phyloP scores from a whole-genome alignment of 2,888 invertebrate species.

The Rugalucina vietnamica region DNA sequence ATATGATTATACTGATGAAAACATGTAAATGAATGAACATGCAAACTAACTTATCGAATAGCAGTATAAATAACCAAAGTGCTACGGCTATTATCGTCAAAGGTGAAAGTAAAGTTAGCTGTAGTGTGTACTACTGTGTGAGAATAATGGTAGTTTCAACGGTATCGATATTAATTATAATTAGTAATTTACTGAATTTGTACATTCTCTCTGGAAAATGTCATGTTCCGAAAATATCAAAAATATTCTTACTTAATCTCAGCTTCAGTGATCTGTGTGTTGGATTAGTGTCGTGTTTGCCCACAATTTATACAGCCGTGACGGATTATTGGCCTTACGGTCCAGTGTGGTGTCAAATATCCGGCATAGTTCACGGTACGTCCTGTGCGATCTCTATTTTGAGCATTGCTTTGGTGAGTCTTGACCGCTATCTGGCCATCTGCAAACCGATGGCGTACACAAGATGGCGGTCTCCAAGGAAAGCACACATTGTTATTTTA shows the following conservation, averaged over 20 bases:
- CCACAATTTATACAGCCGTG: slow-evolving; percentile 52
- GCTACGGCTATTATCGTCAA: no score
- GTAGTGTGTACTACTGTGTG: no score
- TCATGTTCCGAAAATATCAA: slow-evolving; percentile 57
- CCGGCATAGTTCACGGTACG: slow-evolving; percentile 62
- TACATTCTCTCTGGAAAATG: slow-evolving; percentile 46
- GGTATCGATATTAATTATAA: not conserved
- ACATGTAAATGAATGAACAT: no score
- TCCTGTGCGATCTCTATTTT: slow-evolving; percentile 67
- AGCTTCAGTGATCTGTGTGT: slow-evolving; percentile 62
- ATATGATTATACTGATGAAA: no score
- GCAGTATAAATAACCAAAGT: no score
- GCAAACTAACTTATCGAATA: no score
- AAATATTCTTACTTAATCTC: slow-evolving; percentile 63
- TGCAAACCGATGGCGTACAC: slow-evolving; percentile 57
- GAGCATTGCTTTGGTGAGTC: slow-evolving; percentile 63
- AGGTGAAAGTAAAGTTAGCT: no score
- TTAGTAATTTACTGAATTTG: slow-evolving; percentile 33
- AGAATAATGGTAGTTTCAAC: not conserved
- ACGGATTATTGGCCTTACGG: slow-evolving; percentile 65
- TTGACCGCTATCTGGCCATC: slow-evolving; percentile 69
- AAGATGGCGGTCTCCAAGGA: slow-evolving; percentile 26
- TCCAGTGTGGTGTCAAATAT: slow-evolving; percentile 63
- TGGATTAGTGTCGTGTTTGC: slow-evolving; percentile 61
- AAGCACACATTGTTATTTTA: slow-evolving; percentile 26